Evolutionary conservation across 2,797 vertebrate species (phyloP), one percentile per base, ranked within the genome.

Genomic region (Chelonia mydas): DNA sequence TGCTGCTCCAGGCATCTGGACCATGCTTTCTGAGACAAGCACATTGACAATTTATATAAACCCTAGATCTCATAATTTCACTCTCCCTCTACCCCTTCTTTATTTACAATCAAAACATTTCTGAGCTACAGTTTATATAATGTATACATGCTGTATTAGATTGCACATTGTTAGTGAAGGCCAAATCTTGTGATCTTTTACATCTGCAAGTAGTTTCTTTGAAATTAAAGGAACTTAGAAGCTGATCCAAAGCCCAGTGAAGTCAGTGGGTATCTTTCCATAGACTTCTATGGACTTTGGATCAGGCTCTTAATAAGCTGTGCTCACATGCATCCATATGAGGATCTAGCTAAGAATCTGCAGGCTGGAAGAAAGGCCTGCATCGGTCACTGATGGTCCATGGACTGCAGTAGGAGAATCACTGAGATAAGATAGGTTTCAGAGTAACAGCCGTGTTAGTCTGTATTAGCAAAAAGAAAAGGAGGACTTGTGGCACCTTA

Each of bases 161-260:
- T 61, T 91, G 88, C 90, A 90, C 45, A 45, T 76, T 76, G 41
- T 74, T 25, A 3, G 21, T 76, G 45, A 76, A 27, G 25, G 23
- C 41, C 25, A 93, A 89, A 74, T 54, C 82, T 1, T 72, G 61
- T 9, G 86, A 33, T 31, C 85, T 83, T 77, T 47, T 4, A 92
- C 33, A 82, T 90, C 79, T 51, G 6, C 84, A 61, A 57, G 16
- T 3, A 93, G 50, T 3, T 41, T 41, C 2, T 23, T 33, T 87
- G 89, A 96, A 95, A 95, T 41, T 83, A 94, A 94, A 65, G 57
- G 82, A 94, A n/a, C 5, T 87, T 57, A 85, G 8, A 83, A 45
- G 47, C 51, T 76, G 45, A 90, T 78, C n/a, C 72, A 90, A 77
- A 90, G 31, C 17, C 31, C 45, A 8, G 86, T 90, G 88, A 93